phyloP scores from a whole-genome alignment of 2,797 vertebrate genomes.

The Fistularia tabacaria region DNA sequence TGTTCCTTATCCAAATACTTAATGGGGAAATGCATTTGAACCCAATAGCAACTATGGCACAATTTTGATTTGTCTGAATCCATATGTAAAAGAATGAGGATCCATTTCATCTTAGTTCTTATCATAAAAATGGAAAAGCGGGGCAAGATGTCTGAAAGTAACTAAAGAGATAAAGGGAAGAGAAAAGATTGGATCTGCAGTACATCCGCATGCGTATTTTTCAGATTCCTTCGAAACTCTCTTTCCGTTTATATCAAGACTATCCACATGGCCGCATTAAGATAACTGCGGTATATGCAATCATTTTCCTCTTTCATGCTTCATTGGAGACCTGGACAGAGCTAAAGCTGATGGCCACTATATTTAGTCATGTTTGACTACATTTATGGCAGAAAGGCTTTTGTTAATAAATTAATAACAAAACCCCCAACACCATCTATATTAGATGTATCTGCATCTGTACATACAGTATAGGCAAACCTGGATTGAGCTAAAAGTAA shows the following conservation, averaged over 20 bases:
- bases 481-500: too few relatives aligned
- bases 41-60: too few relatives aligned
- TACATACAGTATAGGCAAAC: too few relatives aligned
- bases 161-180: conserved; percentile 9
- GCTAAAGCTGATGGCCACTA: conserved; percentile 21
- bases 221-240: conserved; percentile 42
- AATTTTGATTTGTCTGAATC: too few relatives aligned
- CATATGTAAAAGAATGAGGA: too few relatives aligned
- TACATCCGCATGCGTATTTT: conserved; percentile 16
- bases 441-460: too few relatives aligned
- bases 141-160: conserved; percentile 9
- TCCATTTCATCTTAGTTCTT: too few relatives aligned
- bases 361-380: conserved; percentile 16
- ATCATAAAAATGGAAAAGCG: background rate
- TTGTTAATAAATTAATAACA: conserved; percentile 20
- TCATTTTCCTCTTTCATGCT: conserved; percentile 52
- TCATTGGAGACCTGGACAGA: conserved; percentile 34
- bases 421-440: conserved; percentile 11
- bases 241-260: conserved; percentile 36
- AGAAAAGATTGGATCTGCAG: conserved; percentile 1
- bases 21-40: too few relatives aligned
- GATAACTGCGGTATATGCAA: conserved; percentile 41
- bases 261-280: conserved; percentile 19
- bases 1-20: too few relatives aligned
- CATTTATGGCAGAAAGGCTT: conserved; percentile 16